Evolutionary conservation across 2,888 invertebrate species (phyloP), one percentile per base, ranked within the genome.

Genomic region (Cylindroiulus punctatus): DNA sequence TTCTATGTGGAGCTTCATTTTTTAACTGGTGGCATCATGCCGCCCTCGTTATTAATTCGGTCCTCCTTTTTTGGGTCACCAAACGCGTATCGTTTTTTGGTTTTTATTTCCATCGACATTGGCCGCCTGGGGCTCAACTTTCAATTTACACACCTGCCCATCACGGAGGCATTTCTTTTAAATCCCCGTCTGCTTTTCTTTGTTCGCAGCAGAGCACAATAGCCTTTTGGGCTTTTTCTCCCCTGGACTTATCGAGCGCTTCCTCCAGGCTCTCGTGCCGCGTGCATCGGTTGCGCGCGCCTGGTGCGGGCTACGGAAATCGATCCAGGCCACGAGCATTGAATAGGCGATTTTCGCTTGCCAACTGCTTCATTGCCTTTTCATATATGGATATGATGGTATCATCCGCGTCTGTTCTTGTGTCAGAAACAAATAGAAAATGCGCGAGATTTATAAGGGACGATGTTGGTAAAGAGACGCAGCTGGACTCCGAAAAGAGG

Each of bases 281-380:
- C 22, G 4, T 26, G 65, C 10, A 44, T 8, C 26, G 26, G 0
- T 4, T 8, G 7, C 22, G 12, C 76, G 30, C 30, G 76, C 30
- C 76, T 76, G 76, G 76, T 76, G 22, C 8, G 5, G 57, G 22
- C 76, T 76, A 76, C 76, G 76, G 76, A 76, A 76, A 76, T 76
- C 76, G 76, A 76, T 76, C 5, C 14, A 76, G 76, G 76, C 76
- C 76, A 76, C 22, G 22, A 76, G 76, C 30, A 76, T 26, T 26
- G 76, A 76, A 76, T 76, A 30, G 76, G 14, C 30, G 76, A 30
- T 76, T 76, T 76, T 76, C 76, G 22, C 30, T 26, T 30, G 30
- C 30, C 76, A 76, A 76, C 76, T 76, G 76, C 76, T 76, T 76
- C 76, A 76, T 76, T 76, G 76, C 30, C 76, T 76, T 76, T 76